Evolutionary conservation across 2,797 vertebrate genomes (phyloP), one percentile per base, ranked within the genome.

Genomic region (Lepus oiostolus): DNA sequence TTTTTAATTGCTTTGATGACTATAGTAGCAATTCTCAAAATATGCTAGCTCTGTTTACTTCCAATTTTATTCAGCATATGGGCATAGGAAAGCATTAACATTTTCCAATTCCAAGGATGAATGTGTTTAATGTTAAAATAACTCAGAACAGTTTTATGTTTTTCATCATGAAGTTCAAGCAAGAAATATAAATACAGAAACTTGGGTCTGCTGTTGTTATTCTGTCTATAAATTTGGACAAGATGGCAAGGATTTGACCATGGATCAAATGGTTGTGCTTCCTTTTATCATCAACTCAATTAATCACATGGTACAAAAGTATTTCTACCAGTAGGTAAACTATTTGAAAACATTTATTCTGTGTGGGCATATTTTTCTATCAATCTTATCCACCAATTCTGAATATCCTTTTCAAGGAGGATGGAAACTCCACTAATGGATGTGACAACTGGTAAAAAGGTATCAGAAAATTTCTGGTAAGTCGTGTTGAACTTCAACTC

Each of bases 41-140:
- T 96, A 96, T 94, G 85, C 88, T 94, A 93, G 68, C 60, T 97
- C 93, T 97, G 92, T 97, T 97, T 97, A 97, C 96, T 96, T 95
- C 92, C 77, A 95, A 84, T 97, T 97, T 97, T 97, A 94, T 97
- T 97, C 96, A 96, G 95, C 97, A 97, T 97, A 97, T 97, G 96
- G 97, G 95, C 95, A 96, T 97, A 97, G 88, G 88, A 96, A 97
- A 97, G 95, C 95, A 97, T 97, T 96, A 97, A 88, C 95, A 93
- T 97, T 97, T 97, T 95, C 85, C 90, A 95, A 90, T 96, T 97
- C 95, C 93, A 94, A 96, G 92, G 88, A 97, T 10, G 93, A 97
- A 97, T 97, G 93, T 97, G 96, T 97, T 97, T 97, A 96, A 97
- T 94, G 93, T 95, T 96, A 97, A 97, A 97, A 97, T 97, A 97